These are phyloP conservation scores for Platorchestia sp. DNA, from an alignment of 1,140 invertebrate genomes.

Conservation along the genomic window DNA sequence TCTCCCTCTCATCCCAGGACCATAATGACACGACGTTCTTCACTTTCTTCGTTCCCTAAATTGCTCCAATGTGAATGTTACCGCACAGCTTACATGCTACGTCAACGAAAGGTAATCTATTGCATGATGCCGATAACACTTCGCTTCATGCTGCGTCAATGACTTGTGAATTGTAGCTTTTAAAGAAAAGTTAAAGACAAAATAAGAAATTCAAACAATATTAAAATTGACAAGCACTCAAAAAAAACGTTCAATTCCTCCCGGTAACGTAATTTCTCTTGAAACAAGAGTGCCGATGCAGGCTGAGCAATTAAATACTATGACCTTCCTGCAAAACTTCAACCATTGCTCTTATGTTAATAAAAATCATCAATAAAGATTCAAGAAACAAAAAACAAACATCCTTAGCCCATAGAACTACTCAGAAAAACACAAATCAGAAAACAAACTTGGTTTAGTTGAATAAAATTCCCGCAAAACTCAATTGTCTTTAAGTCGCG, in stretches of 20 bases:
- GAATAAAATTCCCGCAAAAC: no score
- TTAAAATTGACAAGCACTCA: background rate
- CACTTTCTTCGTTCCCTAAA: background rate
- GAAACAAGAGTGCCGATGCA: background rate
- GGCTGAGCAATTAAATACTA: background rate
- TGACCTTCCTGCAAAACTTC: no score
- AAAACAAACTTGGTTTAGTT: no score
- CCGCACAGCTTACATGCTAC: background rate
- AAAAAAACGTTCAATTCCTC: background rate
- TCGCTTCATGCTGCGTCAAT: background rate
- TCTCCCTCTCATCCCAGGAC: background rate
- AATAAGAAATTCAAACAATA: background rate
- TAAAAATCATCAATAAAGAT: no score
- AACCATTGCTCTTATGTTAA: no score
- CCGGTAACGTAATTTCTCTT: background rate
- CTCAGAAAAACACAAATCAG: no score
- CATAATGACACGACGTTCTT: background rate
- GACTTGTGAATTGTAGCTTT: background rate
- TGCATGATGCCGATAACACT: background rate
- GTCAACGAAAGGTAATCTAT: background rate
- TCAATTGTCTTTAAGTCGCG: no score
- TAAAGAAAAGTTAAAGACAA: background rate
- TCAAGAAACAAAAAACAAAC: no score
- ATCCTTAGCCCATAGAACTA: no score
- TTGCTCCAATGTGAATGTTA: background rate